A percentile compares a stretch with the other conserved stretches of the same genome.
Conservation (phyloP, 2,113 vertebrate species). For the Onychostruthus taczanowskii region DNA sequence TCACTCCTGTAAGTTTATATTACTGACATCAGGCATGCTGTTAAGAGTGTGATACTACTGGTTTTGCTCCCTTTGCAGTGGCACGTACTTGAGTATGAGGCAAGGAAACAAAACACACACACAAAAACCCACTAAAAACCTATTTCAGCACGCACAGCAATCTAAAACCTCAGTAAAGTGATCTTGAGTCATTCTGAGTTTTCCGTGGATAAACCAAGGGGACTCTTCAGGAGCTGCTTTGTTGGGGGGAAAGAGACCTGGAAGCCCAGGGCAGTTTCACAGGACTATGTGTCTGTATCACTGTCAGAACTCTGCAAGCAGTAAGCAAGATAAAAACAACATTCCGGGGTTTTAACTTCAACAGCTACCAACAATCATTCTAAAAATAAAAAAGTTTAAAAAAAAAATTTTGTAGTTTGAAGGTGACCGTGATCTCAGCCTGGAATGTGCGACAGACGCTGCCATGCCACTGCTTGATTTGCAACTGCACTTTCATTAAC, state of each 20-base stretch:
- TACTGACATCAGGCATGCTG: neutral
- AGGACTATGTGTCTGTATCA: neutral
- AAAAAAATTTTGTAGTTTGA: neutral
- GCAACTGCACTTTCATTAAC: conserved; percentile 20
- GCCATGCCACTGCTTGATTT: conserved; percentile 23
- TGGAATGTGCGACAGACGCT: conserved; percentile 9
- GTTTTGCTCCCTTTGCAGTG: neutral
- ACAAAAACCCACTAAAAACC: neutral
- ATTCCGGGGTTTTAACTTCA: neutral
- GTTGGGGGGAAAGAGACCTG: neutral
- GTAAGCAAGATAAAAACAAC: neutral
- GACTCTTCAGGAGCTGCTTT: neutral
- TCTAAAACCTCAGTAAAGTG: neutral
- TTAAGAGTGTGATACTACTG: neutral
- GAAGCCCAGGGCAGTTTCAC: neutral
- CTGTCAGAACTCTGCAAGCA: neutral
- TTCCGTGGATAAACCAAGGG: neutral
- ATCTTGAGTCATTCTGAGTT: neutral
- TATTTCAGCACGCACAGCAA: neutral
- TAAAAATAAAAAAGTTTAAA: neutral
- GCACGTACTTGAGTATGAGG: neutral
- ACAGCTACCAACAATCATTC: neutral
- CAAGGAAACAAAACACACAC: neutral
- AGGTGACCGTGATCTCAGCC: conserved; percentile 39
- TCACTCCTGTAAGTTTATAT: neutral